Base-by-base conservation (phyloP, 2,113 vertebrate species). In the Oryzias curvinotus region DNA sequence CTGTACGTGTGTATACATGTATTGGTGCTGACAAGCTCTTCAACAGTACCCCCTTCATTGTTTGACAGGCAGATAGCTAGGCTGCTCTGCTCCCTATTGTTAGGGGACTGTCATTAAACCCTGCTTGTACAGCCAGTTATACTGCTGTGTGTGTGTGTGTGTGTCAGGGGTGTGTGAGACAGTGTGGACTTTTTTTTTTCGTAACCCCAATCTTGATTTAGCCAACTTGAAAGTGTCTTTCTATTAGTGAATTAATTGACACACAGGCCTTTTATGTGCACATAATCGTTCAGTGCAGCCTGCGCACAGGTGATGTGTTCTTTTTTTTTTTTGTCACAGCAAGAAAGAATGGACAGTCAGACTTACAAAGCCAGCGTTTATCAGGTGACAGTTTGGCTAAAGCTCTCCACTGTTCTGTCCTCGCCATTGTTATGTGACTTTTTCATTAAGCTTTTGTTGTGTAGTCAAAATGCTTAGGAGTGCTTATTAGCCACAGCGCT, bases 21-120 rank as follows among this genome's bases (percentile, higher is more conserved):
- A 87, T 85, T 83, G 80, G 82, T 82, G 77, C 73, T 85, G 88
- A 88, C 88, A 87, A 83, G 73, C 87, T 90, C 86, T 85, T 87
- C 82, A 88, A 75, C 75, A 56, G 80, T 78, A 75, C 67, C 82
- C 85, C 71, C 80, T 84, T 84, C 85, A 89, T 83, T 88, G 84
- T 87, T 83, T 90, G 87, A 87, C 88, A 86, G 84, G 83, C 86
- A 90, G 86, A 88, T 88, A 88, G 86, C 83, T 80, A 55, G 82
- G 82, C 85, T 80, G 73, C 84, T 87, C 81, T 81, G 85, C 82
- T 86, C 83, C 76, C 88, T 84, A 85, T 90, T 90, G 87, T 88
- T 83, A 75, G 81, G 77, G 82, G 71, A 73, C 77, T 85, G 85
- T 86, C 82, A 88, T 87, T 83, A 87, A 88, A 86, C 79, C 87